Evolutionary conservation across 2,888 invertebrate species (phyloP).

Genomic region (Osmoderma eremita): DNA sequence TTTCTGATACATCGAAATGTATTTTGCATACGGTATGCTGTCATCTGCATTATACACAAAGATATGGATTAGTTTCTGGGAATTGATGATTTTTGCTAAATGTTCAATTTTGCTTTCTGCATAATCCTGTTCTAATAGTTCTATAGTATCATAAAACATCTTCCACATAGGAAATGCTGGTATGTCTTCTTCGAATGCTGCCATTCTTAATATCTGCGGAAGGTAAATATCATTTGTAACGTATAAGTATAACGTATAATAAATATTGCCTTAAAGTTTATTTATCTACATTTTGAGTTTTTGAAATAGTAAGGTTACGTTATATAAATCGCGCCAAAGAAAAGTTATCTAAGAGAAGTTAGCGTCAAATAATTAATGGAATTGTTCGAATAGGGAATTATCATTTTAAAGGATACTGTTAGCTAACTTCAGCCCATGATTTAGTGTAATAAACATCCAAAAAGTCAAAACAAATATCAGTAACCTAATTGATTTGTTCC

Average conservation of each 20-base stretch:
- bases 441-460: constrained; percentile 7
- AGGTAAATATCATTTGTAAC: too few relatives aligned
- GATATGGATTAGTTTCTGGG: constrained; percentile 68
- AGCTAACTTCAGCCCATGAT: neutral
- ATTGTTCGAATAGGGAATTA: too few relatives aligned
- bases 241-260: too few relatives aligned
- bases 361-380: too few relatives aligned
- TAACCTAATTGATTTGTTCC: constrained; percentile 36
- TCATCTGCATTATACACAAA: constrained; percentile 66
- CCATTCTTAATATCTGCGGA: constrained; percentile 35
- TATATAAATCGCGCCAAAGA: too few relatives aligned
- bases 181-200: constrained; percentile 46
- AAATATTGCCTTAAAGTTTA: too few relatives aligned
- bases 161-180: constrained; percentile 68
- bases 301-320: too few relatives aligned
- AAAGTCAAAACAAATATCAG: constrained; percentile 34
- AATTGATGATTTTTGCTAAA: constrained; percentile 70
- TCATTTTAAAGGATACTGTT: too few relatives aligned
- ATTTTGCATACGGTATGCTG: constrained; percentile 64
- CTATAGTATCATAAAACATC: constrained; percentile 72
- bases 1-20: constrained; percentile 59
- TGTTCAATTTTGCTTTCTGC: constrained; percentile 68
- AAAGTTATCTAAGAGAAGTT: too few relatives aligned
- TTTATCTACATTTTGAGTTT: too few relatives aligned
- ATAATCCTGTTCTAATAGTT: constrained; percentile 69